A percentile compares a stretch with the other conserved stretches of the same genome.
Evolutionary conservation across 2,113 vertebrate species (phyloP).

Genomic region (Suncus etruscus): DNA sequence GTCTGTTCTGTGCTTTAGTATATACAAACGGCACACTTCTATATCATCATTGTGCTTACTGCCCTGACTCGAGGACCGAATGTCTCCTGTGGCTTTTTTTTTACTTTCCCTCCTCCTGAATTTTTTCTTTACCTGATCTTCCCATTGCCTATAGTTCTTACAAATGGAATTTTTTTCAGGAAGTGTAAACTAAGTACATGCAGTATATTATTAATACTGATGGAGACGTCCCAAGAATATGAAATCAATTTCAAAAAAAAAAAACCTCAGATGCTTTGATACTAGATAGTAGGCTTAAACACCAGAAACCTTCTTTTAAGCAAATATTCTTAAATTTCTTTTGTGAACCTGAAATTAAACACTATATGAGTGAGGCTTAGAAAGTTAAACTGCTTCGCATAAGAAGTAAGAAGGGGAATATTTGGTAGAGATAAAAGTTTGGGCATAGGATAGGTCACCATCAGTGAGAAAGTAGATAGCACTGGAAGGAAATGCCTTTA

Average conservation of each 20-base stretch:
- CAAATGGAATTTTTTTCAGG: not conserved
- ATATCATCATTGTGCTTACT: not conserved
- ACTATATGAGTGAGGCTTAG: not conserved
- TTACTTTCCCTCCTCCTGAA: not conserved
- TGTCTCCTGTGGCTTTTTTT: no score
- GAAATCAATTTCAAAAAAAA: constrained; percentile 22
- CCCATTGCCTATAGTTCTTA: not conserved
- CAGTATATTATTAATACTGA: not conserved
- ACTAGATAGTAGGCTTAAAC: no score
- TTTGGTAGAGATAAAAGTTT: not conserved
- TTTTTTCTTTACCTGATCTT: not conserved
- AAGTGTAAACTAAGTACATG: not conserved
- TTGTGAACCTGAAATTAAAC: not conserved
- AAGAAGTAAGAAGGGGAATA: not conserved
- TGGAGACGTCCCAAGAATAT: not conserved
- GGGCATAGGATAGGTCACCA: no score
- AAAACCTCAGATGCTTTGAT: not conserved
- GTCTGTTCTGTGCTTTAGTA: no score
- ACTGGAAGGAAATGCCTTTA: no score
- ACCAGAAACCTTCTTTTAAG: not conserved
- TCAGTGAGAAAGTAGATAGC: no score
- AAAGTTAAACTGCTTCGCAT: not conserved
- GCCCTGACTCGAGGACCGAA: no score
- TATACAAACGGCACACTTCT: no score
- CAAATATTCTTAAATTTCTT: constrained; percentile 21